A percentile compares a stretch with the other conserved stretches of the same genome.
phyloP scores from a whole-genome alignment of 1,140 invertebrate species.

The Neodiprion virginianus region DNA sequence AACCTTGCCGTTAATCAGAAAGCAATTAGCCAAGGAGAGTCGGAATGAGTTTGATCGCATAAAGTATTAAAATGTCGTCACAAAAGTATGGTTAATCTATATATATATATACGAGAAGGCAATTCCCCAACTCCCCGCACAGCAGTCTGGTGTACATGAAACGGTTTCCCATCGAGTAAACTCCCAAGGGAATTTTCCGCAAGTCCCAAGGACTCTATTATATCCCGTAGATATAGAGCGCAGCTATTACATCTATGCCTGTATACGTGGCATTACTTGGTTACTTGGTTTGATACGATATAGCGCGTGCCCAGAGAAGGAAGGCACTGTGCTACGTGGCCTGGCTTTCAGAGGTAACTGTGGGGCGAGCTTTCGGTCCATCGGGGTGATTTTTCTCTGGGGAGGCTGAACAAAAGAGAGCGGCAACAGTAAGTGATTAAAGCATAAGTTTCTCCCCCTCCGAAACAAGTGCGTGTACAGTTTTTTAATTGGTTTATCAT shows the following conservation, averaged over 20 bases:
- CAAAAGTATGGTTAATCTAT: constrained; percentile 33
- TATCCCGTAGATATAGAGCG: neutral
- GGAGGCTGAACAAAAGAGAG: constrained; percentile 27
- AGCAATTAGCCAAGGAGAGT: constrained; percentile 53
- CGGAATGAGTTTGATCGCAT: constrained; percentile 58
- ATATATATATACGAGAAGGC: constrained; percentile 10
- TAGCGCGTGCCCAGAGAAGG: neutral
- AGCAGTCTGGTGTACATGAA: constrained; percentile 2
- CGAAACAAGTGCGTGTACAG: neutral
- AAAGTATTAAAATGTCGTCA: constrained; percentile 58
- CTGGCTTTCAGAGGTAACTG: neutral
- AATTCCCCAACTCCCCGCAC: neutral
- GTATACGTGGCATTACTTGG: neutral
- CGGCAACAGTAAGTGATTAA: constrained; percentile 50
- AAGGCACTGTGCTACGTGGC: neutral
- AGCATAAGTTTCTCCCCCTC: constrained; percentile 26
- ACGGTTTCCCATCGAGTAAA: neutral
- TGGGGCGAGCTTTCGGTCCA: neutral
- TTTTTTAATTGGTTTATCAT: neutral
- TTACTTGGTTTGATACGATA: neutral
- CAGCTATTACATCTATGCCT: neutral
- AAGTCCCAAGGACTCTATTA: neutral
- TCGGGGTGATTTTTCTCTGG: constrained; percentile 43
- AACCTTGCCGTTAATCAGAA: constrained; percentile 59
- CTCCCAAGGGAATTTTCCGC: constrained; percentile 1